Evolutionary conservation across 2,797 vertebrate species (phyloP), one percentile per base, ranked within the genome.

Genomic region (Gorsachius magnificus): DNA sequence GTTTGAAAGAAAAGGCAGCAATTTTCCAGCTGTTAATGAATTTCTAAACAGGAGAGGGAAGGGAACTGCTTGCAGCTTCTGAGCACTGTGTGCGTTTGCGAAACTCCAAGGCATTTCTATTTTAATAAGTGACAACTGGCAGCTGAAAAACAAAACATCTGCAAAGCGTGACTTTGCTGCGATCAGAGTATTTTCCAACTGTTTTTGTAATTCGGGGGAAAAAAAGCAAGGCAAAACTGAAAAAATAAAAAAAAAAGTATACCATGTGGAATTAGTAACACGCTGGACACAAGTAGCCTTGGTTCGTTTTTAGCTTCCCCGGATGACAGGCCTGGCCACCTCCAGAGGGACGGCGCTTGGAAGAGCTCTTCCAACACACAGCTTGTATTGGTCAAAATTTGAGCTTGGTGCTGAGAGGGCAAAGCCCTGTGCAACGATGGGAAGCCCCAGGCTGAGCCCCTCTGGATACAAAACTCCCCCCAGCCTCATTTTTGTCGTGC

Each of bases 61-160:
- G 70, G 74, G 45, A 85, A 54, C 7, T 7, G 6, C 56, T 57
- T 41, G 31, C 38, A 82, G 31, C 41, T 83, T 78, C 65, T 71
- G 74, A 36, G 14, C 16, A 15, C 20, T 18, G 28, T 31, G 26
- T 53, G 15, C 26, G 0, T 53, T 60, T 1, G 0, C 16, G 22
- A 24, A 45, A 58, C 45, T 80, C 35, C 0, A 1, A 63, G 56
- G 17, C 12, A 76, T 71, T 91, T 74, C 1, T 3, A 2, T 69
- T 90, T 84, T 64, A 70, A 13, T 46, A 36, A 64, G 10, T 16
- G n/a, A 45, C 29, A 72, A 6, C 28, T 11, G 25, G 35, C 84
- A 76, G 10, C 10, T 1, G n/a, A 77, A 38, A 16, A 89, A 57
- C 12, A 38, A 64, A 87, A 58, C 1, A 4, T 26, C 64, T 70